Evolutionary conservation across 2,113 vertebrate genomes (phyloP).

Genomic region (Menidia beryllina): DNA sequence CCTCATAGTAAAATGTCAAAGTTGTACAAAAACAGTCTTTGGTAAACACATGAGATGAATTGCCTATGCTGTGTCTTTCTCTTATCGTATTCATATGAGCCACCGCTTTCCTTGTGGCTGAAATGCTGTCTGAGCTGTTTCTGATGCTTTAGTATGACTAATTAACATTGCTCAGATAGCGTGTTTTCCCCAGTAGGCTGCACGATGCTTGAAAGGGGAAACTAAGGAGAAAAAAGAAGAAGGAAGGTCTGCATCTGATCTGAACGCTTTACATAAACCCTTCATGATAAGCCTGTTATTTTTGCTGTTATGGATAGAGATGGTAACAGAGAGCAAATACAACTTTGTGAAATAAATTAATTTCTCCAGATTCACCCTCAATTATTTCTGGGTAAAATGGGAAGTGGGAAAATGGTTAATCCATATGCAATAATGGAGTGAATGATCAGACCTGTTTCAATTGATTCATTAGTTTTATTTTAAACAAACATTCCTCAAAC

Average conservation of each 20-base stretch:
- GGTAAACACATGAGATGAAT: slow-evolving; percentile 67
- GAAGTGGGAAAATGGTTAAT: neutral
- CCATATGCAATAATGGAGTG: too few species aligned
- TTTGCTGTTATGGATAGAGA: too few species aligned
- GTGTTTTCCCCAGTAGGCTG: slow-evolving; percentile 33
- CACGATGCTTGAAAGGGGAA: neutral
- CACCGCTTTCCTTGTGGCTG: slow-evolving; percentile 38
- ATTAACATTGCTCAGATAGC: slow-evolving; percentile 60
- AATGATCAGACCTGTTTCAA: too few species aligned
- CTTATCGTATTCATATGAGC: slow-evolving; percentile 68
- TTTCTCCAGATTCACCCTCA: too few species aligned
- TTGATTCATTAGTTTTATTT: too few species aligned
- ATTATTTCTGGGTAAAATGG: too few species aligned
- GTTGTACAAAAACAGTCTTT: too few species aligned
- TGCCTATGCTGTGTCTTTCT: slow-evolving; percentile 65
- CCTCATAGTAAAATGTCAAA: too few species aligned
- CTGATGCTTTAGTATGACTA: slow-evolving; percentile 40
- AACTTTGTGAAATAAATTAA: too few species aligned
- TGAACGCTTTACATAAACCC: too few species aligned
- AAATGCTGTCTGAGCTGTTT: slow-evolving; percentile 10
- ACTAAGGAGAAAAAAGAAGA: neutral
- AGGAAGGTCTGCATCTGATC: slow-evolving; percentile 6
- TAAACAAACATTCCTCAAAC: neutral
- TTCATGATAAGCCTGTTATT: too few species aligned
- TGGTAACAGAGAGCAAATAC: too few species aligned